These are phyloP conservation scores for Leucozona laternaria DNA, from an alignment of 2,888 invertebrate genomes.

Conservation along the genomic window DNA sequence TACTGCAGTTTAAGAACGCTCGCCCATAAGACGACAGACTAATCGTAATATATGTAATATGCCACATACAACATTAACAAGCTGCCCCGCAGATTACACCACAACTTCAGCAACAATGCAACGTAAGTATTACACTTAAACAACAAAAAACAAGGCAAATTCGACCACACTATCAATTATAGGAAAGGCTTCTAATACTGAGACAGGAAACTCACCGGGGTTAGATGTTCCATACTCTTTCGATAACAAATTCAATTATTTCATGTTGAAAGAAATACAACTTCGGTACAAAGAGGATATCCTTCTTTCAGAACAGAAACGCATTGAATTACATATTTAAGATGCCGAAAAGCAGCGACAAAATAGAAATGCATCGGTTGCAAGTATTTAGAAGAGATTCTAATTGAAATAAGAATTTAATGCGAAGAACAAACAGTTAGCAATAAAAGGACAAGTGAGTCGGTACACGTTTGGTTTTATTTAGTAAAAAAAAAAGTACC, in stretches of 20 bases:
- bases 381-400: slow-evolving; percentile 82
- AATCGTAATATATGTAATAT: no score
- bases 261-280: slow-evolving; percentile 82
- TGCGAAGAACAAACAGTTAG: slow-evolving; percentile 81
- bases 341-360: slow-evolving; percentile 82
- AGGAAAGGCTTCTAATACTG: background rate
- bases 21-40: slow-evolving; percentile 82
- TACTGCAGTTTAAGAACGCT: slow-evolving; percentile 81
- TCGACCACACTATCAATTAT: slow-evolving; percentile 33
- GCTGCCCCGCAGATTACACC: slow-evolving; percentile 70
- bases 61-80: slow-evolving; percentile 81
- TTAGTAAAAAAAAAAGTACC: no score
- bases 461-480: background rate
- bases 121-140: slow-evolving; percentile 58
- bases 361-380: slow-evolving; percentile 81
- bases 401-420: slow-evolving; percentile 82
- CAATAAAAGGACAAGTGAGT: slow-evolving; percentile 65
- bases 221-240: slow-evolving; percentile 71
- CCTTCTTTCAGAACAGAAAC: slow-evolving; percentile 81
- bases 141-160: slow-evolving; percentile 74
- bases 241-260: slow-evolving; percentile 81
- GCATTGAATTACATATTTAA: slow-evolving; percentile 81
- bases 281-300: slow-evolving; percentile 82
- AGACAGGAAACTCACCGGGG: slow-evolving; percentile 13
- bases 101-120: background rate